A percentile compares a stretch with the other conserved stretches of the same genome.
Evolutionary conservation across 2,888 invertebrate genomes (phyloP).

Genomic region (Hipparchia sbordonii): DNA sequence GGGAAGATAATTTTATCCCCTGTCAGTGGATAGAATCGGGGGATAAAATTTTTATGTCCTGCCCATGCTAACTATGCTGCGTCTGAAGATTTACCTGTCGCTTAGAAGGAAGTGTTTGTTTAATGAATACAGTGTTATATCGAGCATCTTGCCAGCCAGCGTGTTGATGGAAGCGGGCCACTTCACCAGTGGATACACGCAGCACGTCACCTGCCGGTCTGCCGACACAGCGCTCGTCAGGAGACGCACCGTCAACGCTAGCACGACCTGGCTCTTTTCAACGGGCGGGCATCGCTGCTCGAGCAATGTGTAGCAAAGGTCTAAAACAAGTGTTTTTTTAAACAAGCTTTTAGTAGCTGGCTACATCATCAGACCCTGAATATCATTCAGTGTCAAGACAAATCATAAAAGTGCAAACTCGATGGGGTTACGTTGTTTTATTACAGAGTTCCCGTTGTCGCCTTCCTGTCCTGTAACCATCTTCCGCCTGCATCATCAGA

Average conservation of each 20-base stretch:
- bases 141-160: constrained; percentile 56
- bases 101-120: constrained; percentile 57
- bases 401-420: too few species aligned
- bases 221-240: constrained; percentile 52
- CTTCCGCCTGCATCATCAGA: too few species aligned
- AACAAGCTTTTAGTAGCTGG: too few species aligned
- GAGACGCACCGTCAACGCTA: constrained; percentile 56
- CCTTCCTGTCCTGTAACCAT: too few species aligned
- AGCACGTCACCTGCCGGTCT: constrained; percentile 48
- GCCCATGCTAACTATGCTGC: too few species aligned
- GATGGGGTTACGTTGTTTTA: too few species aligned
- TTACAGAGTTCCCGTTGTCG: too few species aligned
- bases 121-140: constrained; percentile 53
- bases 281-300: constrained; percentile 60
- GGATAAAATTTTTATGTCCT: too few species aligned
- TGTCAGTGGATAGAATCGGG: too few species aligned
- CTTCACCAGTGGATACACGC: constrained; percentile 59
- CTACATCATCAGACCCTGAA: too few species aligned
- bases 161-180: constrained; percentile 58
- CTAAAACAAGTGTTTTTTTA: constrained; percentile 45
- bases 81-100: constrained; percentile 53
- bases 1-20: too few species aligned
- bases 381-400: too few species aligned
- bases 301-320: constrained; percentile 60
- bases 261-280: constrained; percentile 61